Evolutionary conservation across 1,140 invertebrate genomes (phyloP), one percentile per base, ranked within the genome.

Genomic region (Cyclargus thomasi): DNA sequence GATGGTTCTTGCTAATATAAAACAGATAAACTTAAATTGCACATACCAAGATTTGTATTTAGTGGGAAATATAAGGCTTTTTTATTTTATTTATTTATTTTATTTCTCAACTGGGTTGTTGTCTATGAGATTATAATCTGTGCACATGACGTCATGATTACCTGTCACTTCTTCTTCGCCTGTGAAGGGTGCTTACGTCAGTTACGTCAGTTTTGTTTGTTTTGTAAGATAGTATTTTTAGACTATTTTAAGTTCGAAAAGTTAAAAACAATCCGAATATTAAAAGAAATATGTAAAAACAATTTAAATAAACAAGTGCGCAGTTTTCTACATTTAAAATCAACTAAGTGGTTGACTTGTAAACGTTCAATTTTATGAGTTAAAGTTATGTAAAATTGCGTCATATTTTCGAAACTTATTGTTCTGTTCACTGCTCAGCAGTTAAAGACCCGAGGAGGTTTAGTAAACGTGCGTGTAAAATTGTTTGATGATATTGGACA

Each of bases 401-500:
- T 47, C 39, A 47, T 47, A 47, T 47, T 47, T 47, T 47, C 8
- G 6, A 11, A 47, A 47, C 39, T 47, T 47, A 8, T 47, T 47
- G 1, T 47, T 47, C 7, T 47, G 7, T 47, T 47, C 39, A 47
- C 14, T 47, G 14, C 39, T 47, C 39, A 11, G 39, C 39, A 14
- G 36, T 39, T 14, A 11, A 47, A 16, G 39, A 47, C 39, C 39
- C 14, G 39, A 2, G 39, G 14, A 47, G 39, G 39, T 47, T 47
- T 8, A 16, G 14, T 47, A 47, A 8, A 11, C 11, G 39, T 47
- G 39, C 3, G 0, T 47, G 39, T 47, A 47, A 47, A 14, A 14
- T 47, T 11, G 76, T 83, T 88, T 86, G 74, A 88, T 88, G 87
- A 82, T 85, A 83, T 79, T 87, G 71, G 79, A 86, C 39, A 75